phyloP scores from a whole-genome alignment of 2,113 vertebrate genomes.

The Ibidorhyncha struthersii region DNA sequence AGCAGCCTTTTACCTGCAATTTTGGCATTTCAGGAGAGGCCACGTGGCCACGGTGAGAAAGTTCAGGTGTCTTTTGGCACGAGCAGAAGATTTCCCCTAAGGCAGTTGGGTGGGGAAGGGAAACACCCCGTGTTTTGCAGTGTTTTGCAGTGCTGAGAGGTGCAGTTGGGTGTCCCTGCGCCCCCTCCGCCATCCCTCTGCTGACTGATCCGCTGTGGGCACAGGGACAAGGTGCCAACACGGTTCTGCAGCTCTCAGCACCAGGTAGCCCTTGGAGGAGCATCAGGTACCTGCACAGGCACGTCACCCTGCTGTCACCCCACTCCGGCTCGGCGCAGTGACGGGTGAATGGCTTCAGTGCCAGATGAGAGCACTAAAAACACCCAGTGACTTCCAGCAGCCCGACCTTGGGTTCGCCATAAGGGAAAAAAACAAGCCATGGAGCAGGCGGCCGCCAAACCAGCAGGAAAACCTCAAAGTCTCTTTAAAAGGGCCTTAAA shows the following conservation, averaged over 20 bases:
- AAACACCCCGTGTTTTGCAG: background rate
- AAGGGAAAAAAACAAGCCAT: background rate
- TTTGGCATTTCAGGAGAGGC: background rate
- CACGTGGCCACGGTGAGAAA: accelerated
- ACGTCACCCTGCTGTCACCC: background rate
- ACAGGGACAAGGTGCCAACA: background rate
- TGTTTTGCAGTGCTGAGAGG: background rate
- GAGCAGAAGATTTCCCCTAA: background rate
- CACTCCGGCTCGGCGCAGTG: accelerated
- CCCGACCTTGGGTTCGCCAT: background rate
- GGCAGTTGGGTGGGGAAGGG: background rate
- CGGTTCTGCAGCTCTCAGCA: background rate
- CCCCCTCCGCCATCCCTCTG: background rate
- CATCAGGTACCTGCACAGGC: background rate
- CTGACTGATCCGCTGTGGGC: background rate
- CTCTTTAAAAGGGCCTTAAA: background rate
- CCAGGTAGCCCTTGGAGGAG: background rate
- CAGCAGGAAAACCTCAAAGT: background rate
- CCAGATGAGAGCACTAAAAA: background rate
- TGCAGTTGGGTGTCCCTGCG: background rate
- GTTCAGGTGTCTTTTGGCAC: background rate
- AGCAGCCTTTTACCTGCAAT: background rate
- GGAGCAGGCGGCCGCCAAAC: accelerated
- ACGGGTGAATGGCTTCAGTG: background rate
- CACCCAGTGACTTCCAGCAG: background rate